These are phyloP conservation scores for Atlantisia rogersi DNA, from an alignment of 2,113 vertebrate species.

Conservation along the genomic window DNA sequence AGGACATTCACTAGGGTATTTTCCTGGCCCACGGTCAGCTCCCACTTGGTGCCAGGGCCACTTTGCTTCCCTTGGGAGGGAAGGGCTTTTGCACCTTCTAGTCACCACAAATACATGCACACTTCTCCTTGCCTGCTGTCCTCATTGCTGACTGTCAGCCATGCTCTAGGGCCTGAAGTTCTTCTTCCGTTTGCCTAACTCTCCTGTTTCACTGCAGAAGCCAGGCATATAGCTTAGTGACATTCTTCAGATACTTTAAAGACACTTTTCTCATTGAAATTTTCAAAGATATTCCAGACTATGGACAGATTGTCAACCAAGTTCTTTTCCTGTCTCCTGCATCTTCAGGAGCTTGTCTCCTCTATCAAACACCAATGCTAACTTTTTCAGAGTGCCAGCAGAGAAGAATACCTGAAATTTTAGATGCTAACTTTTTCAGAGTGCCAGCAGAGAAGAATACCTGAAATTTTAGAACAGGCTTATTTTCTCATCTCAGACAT, in stretches of 20 bases:
- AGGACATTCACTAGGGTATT: background rate
- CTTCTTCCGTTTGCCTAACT: background rate
- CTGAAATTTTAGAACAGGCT: background rate
- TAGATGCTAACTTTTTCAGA: no score
- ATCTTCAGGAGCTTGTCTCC: background rate
- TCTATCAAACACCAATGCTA: background rate
- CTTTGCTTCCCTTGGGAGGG: background rate
- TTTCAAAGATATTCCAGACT: background rate
- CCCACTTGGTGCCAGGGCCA: background rate
- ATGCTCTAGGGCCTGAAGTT: background rate
- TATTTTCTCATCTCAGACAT: background rate
- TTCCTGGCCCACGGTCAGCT: background rate
- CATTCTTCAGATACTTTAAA: background rate
- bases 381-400: background rate
- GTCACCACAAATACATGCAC: background rate
- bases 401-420: background rate
- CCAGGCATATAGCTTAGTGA: background rate
- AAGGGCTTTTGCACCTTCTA: background rate
- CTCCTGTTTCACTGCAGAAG: background rate
- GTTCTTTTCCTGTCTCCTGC: background rate
- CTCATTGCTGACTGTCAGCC: background rate
- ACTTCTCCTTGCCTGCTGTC: background rate
- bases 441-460: background rate
- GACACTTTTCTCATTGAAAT: background rate
- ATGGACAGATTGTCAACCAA: background rate